These are phyloP conservation scores for Noctilio leporinus DNA, from an alignment of 2,113 vertebrate genomes.

Conservation along the genomic window DNA sequence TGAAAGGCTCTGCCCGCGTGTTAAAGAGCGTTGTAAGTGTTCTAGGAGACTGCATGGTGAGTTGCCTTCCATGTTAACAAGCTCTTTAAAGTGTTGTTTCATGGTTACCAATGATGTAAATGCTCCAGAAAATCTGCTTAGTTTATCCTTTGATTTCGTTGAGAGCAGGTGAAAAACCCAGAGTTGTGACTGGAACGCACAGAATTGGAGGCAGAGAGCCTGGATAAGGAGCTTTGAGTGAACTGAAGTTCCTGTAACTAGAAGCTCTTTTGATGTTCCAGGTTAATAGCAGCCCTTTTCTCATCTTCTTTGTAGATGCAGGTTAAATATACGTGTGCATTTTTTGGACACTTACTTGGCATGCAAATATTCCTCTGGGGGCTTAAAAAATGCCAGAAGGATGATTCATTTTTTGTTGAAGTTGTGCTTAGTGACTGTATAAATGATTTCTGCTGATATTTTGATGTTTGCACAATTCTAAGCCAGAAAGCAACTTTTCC, in stretches of 20 bases:
- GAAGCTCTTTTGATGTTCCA: conserved; percentile 67
- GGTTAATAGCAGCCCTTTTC: conserved; percentile 59
- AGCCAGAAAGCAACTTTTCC: conserved; percentile 26
- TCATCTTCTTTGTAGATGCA: conserved; percentile 33
- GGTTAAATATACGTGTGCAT: conserved; percentile 61
- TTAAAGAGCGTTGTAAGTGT: neutral
- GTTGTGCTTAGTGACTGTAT: conserved; percentile 52
- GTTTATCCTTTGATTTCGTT: conserved; percentile 28
- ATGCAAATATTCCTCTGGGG: conserved; percentile 66
- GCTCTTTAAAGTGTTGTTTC: neutral
- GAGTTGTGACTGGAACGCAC: conserved; percentile 1
- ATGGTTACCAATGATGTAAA: neutral
- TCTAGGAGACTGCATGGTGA: neutral
- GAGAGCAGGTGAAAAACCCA: conserved; percentile 2
- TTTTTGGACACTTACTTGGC: conserved; percentile 64
- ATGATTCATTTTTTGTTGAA: conserved; percentile 62
- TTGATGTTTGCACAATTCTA: conserved; percentile 62
- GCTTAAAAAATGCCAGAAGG: conserved; percentile 64
- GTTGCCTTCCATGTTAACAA: neutral
- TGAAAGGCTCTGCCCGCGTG: neutral
- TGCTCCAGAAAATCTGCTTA: conserved; percentile 21
- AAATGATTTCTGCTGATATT: conserved; percentile 54
- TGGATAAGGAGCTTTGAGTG: neutral
- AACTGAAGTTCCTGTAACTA: conserved; percentile 50
- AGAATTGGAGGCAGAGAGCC: neutral